Base-by-base conservation (phyloP, 1,140 invertebrate species). In the Drosophila orosa region DNA sequence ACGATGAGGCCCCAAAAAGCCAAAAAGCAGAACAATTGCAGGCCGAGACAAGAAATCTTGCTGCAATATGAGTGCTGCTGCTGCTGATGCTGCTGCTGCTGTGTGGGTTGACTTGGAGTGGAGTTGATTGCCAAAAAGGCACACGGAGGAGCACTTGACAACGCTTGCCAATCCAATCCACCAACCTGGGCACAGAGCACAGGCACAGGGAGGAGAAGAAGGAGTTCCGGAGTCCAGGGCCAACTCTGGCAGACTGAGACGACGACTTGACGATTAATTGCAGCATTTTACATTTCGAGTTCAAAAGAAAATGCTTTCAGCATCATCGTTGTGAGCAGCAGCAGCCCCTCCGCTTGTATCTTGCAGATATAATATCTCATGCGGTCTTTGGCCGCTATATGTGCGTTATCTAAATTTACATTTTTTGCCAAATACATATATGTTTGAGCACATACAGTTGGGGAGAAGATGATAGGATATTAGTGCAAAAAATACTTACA, bases 351-450 rank as follows among this genome's bases (percentile, higher is more conserved):
- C 59, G 68, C 71, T 78, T 81, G 61, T 76, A 81, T 81, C 73
- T 81, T 66, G 56, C 60, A 74, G 77, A 83, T 79, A 84, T 63
- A 67, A 71, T 79, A 83, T 83, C 71, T 75, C 61, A 79, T 84
- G 42, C 47, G 52, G 75, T 45, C 77, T 80, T 77, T 47, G 44
- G 59, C 55, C 62, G 56, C 58, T 74, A 17, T 74, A 47, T 72
- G 52, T 85, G 81, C 61, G 42, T 71, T 80, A 74, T 80, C 81
- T 85, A 85, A 85, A 85, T 86, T 85, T 85, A 80, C 65, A 85
- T 80, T 85, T 57, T 47, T 25, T 29, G 25, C 48, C 24, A 39
- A 39, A 62, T 56, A 40, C 47, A 71, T 54, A 39, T 60, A 27
- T 62, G 22, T 61, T 17, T 52, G 13, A 45, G 29, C 42, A 5